Conservation (phyloP, 2,888 invertebrate genomes). For the Byasa hedistus region DNA sequence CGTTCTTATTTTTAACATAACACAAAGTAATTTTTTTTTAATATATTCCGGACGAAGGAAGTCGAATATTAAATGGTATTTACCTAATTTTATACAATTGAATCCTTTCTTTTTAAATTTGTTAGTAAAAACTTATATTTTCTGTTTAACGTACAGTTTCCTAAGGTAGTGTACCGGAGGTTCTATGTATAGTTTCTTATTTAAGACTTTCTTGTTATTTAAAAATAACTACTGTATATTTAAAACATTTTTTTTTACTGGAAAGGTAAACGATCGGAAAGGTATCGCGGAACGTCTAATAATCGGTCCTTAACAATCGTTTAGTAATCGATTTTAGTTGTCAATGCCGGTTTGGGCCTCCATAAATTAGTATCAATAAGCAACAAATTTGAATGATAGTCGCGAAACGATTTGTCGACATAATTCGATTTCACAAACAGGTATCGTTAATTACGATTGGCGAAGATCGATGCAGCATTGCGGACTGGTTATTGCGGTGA, state of each 20-base stretch:
- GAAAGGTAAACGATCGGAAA: background rate
- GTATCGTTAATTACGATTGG: conserved; percentile 72
- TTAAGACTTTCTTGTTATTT: too few relatives aligned
- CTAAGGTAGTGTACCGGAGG: too few relatives aligned
- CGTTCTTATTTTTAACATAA: background rate
- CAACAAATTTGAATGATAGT: conserved; percentile 51
- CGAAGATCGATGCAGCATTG: conserved; percentile 59
- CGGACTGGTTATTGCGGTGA: conserved; percentile 69
- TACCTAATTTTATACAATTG: too few relatives aligned
- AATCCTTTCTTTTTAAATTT: too few relatives aligned
- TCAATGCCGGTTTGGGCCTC: conserved; percentile 38
- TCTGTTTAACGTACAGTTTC: too few relatives aligned
- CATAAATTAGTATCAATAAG: conserved; percentile 45
- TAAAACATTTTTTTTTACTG: background rate
- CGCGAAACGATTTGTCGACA: conserved; percentile 61
- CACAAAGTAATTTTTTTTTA: background rate
- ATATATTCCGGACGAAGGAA: background rate
- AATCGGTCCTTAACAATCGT: conserved; percentile 12
- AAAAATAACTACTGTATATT: too few relatives aligned
- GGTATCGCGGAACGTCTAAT: background rate
- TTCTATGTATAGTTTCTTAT: too few relatives aligned
- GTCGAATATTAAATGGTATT: background rate
- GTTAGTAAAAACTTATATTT: too few relatives aligned
- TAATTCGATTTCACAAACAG: conserved; percentile 69
- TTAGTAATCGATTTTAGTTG: conserved; percentile 34